Evolutionary conservation across 1,140 invertebrate species (phyloP).

Genomic region (Aphaenogaster rudis): DNA sequence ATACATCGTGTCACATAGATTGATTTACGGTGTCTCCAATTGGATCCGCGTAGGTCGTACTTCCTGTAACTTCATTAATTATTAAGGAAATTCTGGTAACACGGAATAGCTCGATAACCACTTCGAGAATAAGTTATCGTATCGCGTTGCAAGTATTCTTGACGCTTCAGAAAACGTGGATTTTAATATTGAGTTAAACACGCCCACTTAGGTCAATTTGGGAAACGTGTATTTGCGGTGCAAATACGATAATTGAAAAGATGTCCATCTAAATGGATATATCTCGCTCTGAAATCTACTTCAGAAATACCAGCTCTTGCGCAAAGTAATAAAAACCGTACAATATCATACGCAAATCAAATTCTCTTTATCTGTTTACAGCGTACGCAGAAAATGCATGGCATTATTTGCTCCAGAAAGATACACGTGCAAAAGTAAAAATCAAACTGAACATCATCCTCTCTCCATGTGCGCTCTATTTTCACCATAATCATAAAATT

Average conservation of each 20-base stretch:
- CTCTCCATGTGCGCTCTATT: not conserved
- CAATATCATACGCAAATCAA: not conserved
- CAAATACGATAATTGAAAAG: not conserved
- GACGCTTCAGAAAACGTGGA: not conserved
- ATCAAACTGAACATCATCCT: not conserved
- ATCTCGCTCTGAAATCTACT: not conserved
- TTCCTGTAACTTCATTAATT: slow-evolving; percentile 58
- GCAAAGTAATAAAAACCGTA: not conserved
- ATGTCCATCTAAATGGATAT: slow-evolving; percentile 5
- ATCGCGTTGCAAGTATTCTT: not conserved
- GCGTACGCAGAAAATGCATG: not conserved
- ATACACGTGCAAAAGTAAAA: not conserved
- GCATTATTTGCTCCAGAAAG: not conserved
- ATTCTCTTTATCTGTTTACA: slow-evolving; percentile 8
- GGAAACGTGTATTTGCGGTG: not conserved
- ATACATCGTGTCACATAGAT: slow-evolving; percentile 20
- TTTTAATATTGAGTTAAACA: not conserved
- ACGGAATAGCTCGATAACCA: not conserved
- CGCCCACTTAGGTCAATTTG: not conserved
- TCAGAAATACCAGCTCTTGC: not conserved
- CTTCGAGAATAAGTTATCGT: slow-evolving; percentile 7
- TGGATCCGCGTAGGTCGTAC: slow-evolving; percentile 21
- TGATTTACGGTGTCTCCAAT: slow-evolving; percentile 42
- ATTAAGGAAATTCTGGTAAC: slow-evolving; percentile 15
- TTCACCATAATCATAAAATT: slow-evolving; percentile 5